Evolutionary conservation across 2,888 invertebrate species (phyloP).

Genomic region (Imbricaverruca yamaguchii): DNA sequence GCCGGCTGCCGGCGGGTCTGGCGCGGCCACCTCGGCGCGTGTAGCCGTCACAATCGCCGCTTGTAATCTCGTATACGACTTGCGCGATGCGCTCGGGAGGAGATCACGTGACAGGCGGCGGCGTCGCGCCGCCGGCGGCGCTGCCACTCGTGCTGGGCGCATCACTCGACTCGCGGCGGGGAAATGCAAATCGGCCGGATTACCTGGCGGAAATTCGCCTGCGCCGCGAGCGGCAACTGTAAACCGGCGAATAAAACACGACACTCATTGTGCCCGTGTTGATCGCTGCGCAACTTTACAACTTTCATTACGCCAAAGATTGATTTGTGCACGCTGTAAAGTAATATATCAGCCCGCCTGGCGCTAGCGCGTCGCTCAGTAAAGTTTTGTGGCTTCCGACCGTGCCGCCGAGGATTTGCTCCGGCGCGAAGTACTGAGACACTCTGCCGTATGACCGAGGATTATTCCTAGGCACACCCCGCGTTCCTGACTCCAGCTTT

Average conservation of each 20-base stretch:
- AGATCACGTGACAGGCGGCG: too few relatives aligned
- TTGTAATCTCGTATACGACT: background rate
- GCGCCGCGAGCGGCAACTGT: background rate
- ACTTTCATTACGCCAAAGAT: background rate
- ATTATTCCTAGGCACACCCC: background rate
- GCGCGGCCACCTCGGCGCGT: too few relatives aligned
- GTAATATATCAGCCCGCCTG: background rate
- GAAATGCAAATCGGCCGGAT: too few relatives aligned
- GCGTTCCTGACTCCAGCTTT: background rate
- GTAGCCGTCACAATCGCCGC: background rate
- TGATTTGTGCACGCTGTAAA: slow-evolving; percentile 17
- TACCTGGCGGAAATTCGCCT: background rate
- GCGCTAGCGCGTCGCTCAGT: background rate
- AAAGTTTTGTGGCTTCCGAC: slow-evolving; percentile 8
- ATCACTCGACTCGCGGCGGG: too few relatives aligned
- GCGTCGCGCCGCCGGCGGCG: too few relatives aligned
- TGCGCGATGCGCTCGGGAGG: background rate
- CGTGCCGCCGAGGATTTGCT: background rate
- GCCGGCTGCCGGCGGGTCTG: background rate
- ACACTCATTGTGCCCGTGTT: background rate
- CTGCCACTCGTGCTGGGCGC: too few relatives aligned
- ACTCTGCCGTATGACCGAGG: background rate
- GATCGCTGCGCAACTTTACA: background rate
- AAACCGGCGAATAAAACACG: background rate
- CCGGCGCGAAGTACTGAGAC: background rate